Conservation (phyloP, 2,888 invertebrate species). For the Synanthedon tipuliformis region DNA sequence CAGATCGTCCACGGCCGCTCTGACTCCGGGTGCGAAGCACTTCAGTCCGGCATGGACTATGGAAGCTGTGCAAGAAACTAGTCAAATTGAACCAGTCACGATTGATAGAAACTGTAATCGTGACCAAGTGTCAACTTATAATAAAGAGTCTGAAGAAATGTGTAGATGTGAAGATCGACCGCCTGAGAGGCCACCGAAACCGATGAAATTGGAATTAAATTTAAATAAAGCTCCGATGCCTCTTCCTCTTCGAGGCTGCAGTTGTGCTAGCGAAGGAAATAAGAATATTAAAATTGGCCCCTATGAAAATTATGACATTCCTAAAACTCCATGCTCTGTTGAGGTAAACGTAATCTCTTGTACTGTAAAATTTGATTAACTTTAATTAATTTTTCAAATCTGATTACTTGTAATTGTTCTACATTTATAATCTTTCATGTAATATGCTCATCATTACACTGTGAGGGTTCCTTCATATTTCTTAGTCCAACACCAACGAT, state of each 20-base stretch:
- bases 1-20: conserved; percentile 72
- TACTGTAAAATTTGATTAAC: no score
- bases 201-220: conserved; percentile 29
- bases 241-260: conserved; percentile 4
- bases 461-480: no score
- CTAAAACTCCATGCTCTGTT: conserved; percentile 65
- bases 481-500: no score
- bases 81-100: conserved; percentile 9
- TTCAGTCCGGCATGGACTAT: conserved; percentile 72
- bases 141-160: conserved; percentile 27
- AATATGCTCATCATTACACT: no score
- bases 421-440: no score
- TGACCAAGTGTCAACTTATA: conserved; percentile 11
- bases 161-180: conserved; percentile 35
- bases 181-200: conserved; percentile 75
- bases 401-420: no score
- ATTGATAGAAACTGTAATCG: conserved; percentile 7
- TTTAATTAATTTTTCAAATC: no score
- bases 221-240: conserved; percentile 59
- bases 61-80: conserved; percentile 40
- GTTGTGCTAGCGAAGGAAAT: conserved; percentile 23
- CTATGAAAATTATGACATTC: conserved; percentile 84
- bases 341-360: conserved; percentile 42
- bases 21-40: conserved; percentile 59
- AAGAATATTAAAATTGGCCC: conserved; percentile 56